phyloP scores from a whole-genome alignment of 2,888 invertebrate species.

The Leistus spinibarbis region DNA sequence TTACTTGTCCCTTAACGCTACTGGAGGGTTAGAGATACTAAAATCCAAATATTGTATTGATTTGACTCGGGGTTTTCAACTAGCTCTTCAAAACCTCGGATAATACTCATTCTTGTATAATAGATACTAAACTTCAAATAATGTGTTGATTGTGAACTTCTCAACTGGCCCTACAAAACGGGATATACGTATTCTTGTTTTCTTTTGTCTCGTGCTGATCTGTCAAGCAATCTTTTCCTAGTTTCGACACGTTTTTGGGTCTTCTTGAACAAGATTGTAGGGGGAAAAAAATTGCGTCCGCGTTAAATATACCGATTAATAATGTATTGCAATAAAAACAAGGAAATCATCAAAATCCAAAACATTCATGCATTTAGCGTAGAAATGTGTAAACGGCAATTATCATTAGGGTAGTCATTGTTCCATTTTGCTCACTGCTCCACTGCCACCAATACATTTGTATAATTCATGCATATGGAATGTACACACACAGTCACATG shows the following conservation, averaged over 20 bases:
- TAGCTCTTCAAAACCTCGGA: no score
- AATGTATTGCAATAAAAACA: neutral
- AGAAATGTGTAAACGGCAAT: constrained; percentile 37
- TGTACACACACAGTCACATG: neutral
- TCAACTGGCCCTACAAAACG: no score
- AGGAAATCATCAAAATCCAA: neutral
- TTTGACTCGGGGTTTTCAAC: no score
- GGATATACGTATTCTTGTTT: no score
- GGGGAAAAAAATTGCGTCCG: neutral
- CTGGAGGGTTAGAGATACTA: neutral
- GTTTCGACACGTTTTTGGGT: no score
- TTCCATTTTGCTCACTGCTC: constrained; percentile 1
- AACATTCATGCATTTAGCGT: constrained; percentile 5
- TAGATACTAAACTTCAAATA: no score
- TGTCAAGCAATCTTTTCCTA: no score
- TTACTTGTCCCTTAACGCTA: neutral
- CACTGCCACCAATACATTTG: constrained; percentile 10
- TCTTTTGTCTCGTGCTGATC: no score
- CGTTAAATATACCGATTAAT: neutral
- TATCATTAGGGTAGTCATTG: constrained; percentile 35
- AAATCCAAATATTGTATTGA: no score
- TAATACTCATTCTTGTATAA: no score
- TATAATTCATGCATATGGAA: neutral
- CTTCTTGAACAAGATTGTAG: no score
- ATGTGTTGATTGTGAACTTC: no score